phyloP scores from a whole-genome alignment of 2,888 invertebrate species.

The Achlya flavicornis region DNA sequence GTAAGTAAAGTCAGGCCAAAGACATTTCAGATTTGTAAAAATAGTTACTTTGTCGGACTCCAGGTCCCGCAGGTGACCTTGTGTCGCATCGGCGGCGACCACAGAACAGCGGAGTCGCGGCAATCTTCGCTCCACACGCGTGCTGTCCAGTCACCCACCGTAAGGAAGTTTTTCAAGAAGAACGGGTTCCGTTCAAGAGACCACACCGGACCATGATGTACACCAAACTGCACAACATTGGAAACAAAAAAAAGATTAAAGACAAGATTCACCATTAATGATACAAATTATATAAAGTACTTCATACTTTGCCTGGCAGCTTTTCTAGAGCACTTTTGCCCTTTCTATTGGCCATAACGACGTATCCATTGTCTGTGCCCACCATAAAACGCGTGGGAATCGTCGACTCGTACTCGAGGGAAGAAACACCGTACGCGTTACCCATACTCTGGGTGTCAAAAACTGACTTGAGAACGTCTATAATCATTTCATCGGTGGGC shows the following conservation, averaged over 20 bases:
- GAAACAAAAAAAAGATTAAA: not conserved
- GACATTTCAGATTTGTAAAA: too few species aligned
- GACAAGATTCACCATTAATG: not conserved
- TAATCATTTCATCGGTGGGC: conserved; percentile 85
- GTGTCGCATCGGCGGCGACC: conserved; percentile 88
- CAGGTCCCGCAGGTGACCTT: conserved; percentile 90
- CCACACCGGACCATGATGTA: conserved; percentile 93
- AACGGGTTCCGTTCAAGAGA: conserved; percentile 94
- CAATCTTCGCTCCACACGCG: conserved; percentile 98
- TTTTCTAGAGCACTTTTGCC: conserved; percentile 87
- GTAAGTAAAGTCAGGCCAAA: too few species aligned
- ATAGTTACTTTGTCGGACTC: conserved; percentile 88
- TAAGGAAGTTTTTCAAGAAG: conserved; percentile 96
- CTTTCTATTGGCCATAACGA: conserved; percentile 88
- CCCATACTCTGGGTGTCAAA: conserved; percentile 80
- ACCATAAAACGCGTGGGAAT: conserved; percentile 90
- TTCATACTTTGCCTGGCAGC: conserved; percentile 81
- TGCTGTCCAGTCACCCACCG: conserved; percentile 96
- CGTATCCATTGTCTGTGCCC: conserved; percentile 86
- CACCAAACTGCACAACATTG: conserved; percentile 69
- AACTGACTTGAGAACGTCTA: conserved; percentile 85
- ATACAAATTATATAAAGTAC: not conserved
- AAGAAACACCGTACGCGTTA: conserved; percentile 84
- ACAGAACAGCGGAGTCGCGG: conserved; percentile 94
- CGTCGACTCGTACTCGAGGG: conserved; percentile 88